Evolutionary conservation across 2,113 vertebrate genomes (phyloP).

Genomic region (Sialia sialis): DNA sequence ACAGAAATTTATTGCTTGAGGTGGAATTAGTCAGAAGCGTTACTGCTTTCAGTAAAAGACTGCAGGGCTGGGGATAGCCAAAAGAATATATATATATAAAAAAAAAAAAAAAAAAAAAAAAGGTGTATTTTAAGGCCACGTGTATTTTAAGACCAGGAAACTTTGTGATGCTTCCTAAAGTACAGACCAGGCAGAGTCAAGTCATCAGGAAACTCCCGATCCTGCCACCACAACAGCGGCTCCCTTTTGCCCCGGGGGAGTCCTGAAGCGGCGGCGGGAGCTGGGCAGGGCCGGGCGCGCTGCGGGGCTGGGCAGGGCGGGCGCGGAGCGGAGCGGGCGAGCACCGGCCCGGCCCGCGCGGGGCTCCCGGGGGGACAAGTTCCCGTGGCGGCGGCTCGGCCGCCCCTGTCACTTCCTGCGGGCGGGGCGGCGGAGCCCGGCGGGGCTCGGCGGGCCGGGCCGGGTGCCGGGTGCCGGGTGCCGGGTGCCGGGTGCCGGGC

Average conservation of each 20-base stretch:
- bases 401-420: too few relatives aligned
- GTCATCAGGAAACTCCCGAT: background rate
- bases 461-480: too few relatives aligned
- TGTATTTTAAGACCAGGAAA: background rate
- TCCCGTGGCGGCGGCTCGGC: too few relatives aligned
- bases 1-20: background rate
- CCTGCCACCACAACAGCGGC: background rate
- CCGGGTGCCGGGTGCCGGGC: too few relatives aligned
- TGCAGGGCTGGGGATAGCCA: background rate
- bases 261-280: fast-evolving
- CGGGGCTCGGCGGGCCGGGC: too few relatives aligned
- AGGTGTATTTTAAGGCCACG: background rate
- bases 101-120: background rate
- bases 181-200: background rate
- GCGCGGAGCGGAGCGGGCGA: too few relatives aligned
- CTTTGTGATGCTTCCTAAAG: background rate
- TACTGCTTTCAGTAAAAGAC: background rate
- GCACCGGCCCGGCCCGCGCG: too few relatives aligned
- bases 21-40: background rate
- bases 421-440: too few relatives aligned
- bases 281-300: fast-evolving
- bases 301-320: too few relatives aligned
- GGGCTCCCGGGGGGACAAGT: too few relatives aligned
- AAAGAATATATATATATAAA: background rate
- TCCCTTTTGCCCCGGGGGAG: background rate